phyloP scores from a whole-genome alignment of 2,888 invertebrate species.

The Ichneumoninae sp. region DNA sequence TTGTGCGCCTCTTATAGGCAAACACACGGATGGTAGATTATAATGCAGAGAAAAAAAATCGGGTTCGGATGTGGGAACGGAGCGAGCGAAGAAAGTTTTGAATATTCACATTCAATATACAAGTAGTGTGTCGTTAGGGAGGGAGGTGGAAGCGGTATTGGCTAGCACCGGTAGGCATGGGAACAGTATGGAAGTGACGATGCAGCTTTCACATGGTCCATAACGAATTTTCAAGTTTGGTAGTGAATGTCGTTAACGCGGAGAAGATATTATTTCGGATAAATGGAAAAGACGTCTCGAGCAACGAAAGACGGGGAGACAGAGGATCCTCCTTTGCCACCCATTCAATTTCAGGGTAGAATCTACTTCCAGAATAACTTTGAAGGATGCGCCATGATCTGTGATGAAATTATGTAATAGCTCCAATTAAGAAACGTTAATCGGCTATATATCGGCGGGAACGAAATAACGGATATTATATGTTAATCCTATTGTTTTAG shows the following conservation, averaged over 20 bases:
- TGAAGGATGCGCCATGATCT: conserved; percentile 77
- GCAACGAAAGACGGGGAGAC: not conserved
- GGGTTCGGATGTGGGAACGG: not conserved
- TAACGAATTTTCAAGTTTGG: not conserved
- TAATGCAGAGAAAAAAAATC: not conserved
- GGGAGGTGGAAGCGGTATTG: not conserved
- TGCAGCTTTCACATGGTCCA: conserved; percentile 8
- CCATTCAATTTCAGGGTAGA: conserved; percentile 73
- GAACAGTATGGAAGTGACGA: not conserved
- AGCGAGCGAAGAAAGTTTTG: not conserved
- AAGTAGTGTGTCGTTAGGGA: not conserved
- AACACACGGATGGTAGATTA: not conserved
- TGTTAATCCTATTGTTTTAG: conserved; percentile 73
- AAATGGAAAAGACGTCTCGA: not conserved
- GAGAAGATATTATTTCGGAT: not conserved
- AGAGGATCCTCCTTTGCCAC: conserved; percentile 39
- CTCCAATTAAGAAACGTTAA: conserved; percentile 1
- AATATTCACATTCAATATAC: not conserved
- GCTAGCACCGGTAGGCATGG: not conserved
- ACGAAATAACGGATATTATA: conserved; percentile 19
- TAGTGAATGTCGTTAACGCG: not conserved
- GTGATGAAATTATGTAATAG: conserved; percentile 80
- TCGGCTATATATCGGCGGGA: not conserved
- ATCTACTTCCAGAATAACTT: conserved; percentile 78
- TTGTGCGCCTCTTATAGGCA: not conserved